Conservation (phyloP, 1,140 invertebrate species). For the Calycopis cecrops region DNA sequence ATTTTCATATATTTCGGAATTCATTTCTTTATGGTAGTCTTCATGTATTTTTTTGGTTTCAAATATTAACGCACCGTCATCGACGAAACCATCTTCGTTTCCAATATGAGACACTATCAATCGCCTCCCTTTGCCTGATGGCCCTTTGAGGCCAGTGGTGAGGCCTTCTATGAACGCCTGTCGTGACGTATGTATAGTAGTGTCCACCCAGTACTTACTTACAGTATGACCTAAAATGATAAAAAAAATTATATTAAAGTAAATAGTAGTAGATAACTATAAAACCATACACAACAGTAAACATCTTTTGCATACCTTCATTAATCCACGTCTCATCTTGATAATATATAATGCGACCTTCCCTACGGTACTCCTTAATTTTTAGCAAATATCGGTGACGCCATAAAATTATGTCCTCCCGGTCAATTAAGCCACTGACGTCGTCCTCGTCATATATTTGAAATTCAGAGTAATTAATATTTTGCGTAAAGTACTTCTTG, state of each 20-base stretch:
- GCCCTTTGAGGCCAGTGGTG: background rate
- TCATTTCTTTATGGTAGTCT: conserved; percentile 30
- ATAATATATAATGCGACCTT: conserved; percentile 32
- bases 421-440: conserved; percentile 7
- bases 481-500: conserved; percentile 18
- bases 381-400: conserved; percentile 17
- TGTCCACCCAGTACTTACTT: background rate
- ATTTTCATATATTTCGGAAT: conserved; percentile 23
- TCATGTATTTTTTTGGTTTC: conserved; percentile 21
- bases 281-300: no score
- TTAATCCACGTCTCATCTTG: conserved; percentile 34
- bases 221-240: background rate
- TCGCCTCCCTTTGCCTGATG: background rate
- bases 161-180: background rate
- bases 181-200: background rate
- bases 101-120: conserved; percentile 13
- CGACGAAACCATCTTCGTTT: conserved; percentile 17
- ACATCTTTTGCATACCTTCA: conserved; percentile 10
- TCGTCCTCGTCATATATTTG: conserved; percentile 18
- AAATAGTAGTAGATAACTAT: no score
- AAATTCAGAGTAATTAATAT: conserved; percentile 25
- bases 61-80: conserved; percentile 18
- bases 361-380: conserved; percentile 19
- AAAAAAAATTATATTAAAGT: background rate
- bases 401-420: conserved; percentile 9